Conservation (phyloP, 1,140 invertebrate genomes). For the Phortica variegata region DNA sequence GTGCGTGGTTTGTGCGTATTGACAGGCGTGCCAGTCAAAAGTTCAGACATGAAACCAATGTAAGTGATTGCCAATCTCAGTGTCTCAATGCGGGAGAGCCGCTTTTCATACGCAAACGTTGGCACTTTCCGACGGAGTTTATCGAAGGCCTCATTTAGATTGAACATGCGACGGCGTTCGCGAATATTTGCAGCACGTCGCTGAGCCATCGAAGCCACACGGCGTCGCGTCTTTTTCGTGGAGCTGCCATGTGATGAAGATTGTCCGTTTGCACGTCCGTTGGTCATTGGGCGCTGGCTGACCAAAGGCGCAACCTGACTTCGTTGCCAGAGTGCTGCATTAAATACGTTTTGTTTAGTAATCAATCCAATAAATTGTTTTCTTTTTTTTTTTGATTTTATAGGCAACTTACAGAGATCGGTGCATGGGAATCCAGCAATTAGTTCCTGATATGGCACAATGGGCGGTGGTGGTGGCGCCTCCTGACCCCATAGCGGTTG, state of each 20-base stretch:
- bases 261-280: constrained; percentile 32
- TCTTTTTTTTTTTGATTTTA: not conserved
- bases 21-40: constrained; percentile 68
- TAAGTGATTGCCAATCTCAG: constrained; percentile 96
- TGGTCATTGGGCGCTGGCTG: constrained; percentile 27
- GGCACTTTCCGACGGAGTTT: constrained; percentile 91
- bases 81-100: constrained; percentile 96
- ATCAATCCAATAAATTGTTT: not conserved
- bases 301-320: constrained; percentile 47
- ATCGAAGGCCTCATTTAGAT: constrained; percentile 96
- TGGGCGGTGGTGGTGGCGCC: constrained; percentile 47
- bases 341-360: constrained; percentile 1
- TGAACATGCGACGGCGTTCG: constrained; percentile 93
- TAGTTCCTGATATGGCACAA: constrained; percentile 60
- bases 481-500: constrained; percentile 49
- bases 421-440: constrained; percentile 61
- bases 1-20: constrained; percentile 58
- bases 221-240: constrained; percentile 76
- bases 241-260: constrained; percentile 30
- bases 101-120: constrained; percentile 98
- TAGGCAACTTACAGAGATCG: constrained; percentile 58
- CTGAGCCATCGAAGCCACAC: constrained; percentile 88
- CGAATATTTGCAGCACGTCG: constrained; percentile 91
- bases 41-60: constrained; percentile 94
- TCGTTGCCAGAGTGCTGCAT: constrained; percentile 58